Evolutionary conservation across 2,888 invertebrate species (phyloP).

Genomic region (Phortica magna): DNA sequence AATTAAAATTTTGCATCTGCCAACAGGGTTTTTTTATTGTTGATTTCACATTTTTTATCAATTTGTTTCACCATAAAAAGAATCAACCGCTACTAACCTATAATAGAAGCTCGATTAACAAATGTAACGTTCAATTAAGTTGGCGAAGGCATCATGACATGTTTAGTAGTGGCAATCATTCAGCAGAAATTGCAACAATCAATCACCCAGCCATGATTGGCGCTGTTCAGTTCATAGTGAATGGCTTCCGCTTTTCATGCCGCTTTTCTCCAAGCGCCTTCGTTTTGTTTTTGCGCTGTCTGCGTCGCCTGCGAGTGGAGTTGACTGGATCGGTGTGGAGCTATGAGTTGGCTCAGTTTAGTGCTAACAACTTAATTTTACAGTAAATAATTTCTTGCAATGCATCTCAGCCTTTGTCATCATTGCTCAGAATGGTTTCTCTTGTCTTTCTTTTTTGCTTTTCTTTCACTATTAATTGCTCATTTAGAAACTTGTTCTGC

Average conservation of each 20-base stretch:
- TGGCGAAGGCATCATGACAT: slow-evolving; percentile 13
- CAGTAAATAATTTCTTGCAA: slow-evolving; percentile 27
- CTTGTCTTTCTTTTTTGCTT: not conserved
- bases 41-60: not conserved
- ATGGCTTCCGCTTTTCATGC: not conserved
- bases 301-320: not conserved
- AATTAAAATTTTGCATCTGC: not conserved
- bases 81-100: not conserved
- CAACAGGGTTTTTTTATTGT: not conserved
- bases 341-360: not conserved
- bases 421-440: not conserved
- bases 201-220: slow-evolving; percentile 11
- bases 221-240: not conserved
- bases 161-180: slow-evolving; percentile 1
- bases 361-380: slow-evolving; percentile 31
- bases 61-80: not conserved
- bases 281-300: not conserved
- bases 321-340: no score
- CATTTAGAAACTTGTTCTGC: slow-evolving; percentile 27
- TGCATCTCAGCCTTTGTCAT: slow-evolving; percentile 20
- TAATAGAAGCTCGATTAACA: not conserved
- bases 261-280: slow-evolving; percentile 5
- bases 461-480: slow-evolving; percentile 23
- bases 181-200: slow-evolving; percentile 15
- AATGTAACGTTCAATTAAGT: slow-evolving; percentile 23